Evolutionary conservation across 2,888 invertebrate species (phyloP).

Genomic region (Caprella mutica): DNA sequence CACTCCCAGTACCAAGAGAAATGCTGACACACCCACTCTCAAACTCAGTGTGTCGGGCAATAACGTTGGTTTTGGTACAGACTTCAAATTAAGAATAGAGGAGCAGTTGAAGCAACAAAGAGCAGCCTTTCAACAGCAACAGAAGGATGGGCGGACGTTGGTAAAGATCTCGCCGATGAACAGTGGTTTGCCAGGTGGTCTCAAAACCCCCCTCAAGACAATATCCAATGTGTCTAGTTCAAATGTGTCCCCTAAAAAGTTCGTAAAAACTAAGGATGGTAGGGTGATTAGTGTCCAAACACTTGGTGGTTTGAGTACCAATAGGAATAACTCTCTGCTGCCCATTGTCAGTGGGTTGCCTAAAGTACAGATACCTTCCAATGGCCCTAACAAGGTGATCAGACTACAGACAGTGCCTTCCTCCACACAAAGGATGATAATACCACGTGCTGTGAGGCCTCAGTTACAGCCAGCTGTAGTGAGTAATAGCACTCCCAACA

Average conservation of each 20-base stretch:
- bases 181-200: not conserved
- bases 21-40: conserved; percentile 34
- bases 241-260: conserved; percentile 24
- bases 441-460: conserved; percentile 17
- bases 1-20: conserved; percentile 37
- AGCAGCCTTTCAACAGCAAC: conserved; percentile 77
- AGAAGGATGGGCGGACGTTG: conserved; percentile 41
- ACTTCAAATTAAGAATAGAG: conserved; percentile 67
- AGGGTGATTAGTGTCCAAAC: conserved; percentile 32
- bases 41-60: too few species aligned
- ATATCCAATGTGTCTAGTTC: conserved; percentile 16
- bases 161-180: conserved; percentile 9
- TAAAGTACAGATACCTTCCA: conserved; percentile 20
- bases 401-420: conserved; percentile 20
- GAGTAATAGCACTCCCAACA: conserved; percentile 39
- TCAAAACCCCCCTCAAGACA: conserved; percentile 15
- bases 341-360: conserved; percentile 18
- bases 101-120: conserved; percentile 76
- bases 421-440: conserved; percentile 22
- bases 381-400: conserved; percentile 27
- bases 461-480: not conserved
- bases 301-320: not conserved
- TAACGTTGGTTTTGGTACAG: conserved; percentile 35
- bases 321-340: not conserved
- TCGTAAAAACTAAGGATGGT: conserved; percentile 28